phyloP scores from a whole-genome alignment of 2,113 vertebrate species.

The Pelusios castaneus region DNA sequence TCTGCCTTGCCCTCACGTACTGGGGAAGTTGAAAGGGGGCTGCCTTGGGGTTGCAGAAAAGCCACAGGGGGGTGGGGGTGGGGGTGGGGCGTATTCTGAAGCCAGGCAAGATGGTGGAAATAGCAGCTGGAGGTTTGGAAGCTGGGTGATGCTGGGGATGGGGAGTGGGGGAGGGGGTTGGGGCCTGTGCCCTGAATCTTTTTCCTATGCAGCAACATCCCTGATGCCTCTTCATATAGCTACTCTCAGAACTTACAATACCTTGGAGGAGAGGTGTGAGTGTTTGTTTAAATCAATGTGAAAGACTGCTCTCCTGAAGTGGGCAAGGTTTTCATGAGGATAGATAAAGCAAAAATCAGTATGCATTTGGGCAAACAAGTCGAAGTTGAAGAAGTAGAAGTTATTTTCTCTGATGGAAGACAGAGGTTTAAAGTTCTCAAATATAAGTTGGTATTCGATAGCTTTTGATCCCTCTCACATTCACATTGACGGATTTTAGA shows the following conservation, averaged over 20 bases:
- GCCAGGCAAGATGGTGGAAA: no score
- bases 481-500: conserved; percentile 42
- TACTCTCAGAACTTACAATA: not conserved
- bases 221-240: conserved; percentile 3
- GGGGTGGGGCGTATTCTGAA: no score
- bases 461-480: conserved; percentile 42
- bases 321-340: conserved; percentile 25
- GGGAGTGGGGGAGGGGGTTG: no score
- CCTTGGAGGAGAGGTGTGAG: not conserved
- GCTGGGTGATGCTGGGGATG: no score
- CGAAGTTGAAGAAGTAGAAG: conserved; percentile 41
- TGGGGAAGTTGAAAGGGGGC: no score
- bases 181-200: no score
- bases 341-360: conserved; percentile 28
- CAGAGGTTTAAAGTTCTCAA: conserved; percentile 8
- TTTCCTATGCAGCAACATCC: no score
- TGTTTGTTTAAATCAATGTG: not conserved
- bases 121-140: no score
- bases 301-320: not conserved
- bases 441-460: conserved; percentile 57
- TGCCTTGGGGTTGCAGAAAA: no score
- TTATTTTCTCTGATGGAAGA: conserved; percentile 48
- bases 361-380: conserved; percentile 37
- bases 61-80: no score
- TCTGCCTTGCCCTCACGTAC: no score